Percentiles rank a stretch among this genome's conserved stretches.
phyloP scores from a whole-genome alignment of 2,888 invertebrate genomes.

The Trisateles emortualis region DNA sequence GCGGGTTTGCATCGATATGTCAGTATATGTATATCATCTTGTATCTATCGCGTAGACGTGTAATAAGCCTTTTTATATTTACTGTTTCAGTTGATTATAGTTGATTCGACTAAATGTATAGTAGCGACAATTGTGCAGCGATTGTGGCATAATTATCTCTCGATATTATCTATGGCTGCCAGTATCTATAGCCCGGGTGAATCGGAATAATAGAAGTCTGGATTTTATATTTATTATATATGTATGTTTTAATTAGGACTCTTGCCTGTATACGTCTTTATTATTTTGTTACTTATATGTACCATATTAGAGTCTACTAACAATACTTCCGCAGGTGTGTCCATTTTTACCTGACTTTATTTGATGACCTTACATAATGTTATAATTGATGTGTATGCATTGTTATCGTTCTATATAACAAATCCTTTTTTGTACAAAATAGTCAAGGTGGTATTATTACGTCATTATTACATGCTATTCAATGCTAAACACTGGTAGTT shows the following conservation, averaged over 20 bases:
- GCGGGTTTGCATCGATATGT: no score
- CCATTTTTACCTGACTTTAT: conserved; percentile 8
- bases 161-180: background rate
- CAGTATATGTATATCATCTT: no score
- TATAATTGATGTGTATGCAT: conserved; percentile 2
- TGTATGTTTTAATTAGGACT: conserved; percentile 15
- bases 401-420: conserved; percentile 13
- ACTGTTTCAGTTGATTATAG: no score
- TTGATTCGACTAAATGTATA: no score
- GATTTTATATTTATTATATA: conserved; percentile 28
- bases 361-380: conserved; percentile 25
- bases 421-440: conserved; percentile 21
- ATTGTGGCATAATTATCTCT: no score
- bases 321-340: background rate
- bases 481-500: background rate
- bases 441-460: conserved; percentile 9
- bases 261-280: conserved; percentile 9
- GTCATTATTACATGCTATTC: conserved; percentile 6
- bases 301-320: background rate
- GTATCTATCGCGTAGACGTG: no score
- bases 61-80: no score
- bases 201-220: conserved; percentile 13
- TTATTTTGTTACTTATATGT: conserved; percentile 6
- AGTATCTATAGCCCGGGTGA: conserved; percentile 10
- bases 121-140: no score